Conservation (phyloP, 1,140 invertebrate genomes). For the Procambarus clarkii region DNA sequence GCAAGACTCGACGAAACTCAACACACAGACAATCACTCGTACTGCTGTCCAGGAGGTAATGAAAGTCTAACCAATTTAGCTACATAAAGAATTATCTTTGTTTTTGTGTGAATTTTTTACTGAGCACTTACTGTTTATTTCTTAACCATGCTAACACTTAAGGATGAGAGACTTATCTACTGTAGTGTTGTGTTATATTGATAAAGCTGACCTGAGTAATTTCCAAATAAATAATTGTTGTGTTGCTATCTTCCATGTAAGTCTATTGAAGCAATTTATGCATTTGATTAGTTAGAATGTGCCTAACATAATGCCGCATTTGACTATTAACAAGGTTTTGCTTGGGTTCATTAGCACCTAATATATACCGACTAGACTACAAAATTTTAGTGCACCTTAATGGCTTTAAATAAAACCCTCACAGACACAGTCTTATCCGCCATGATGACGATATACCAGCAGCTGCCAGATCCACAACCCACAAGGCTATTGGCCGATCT, state of each 20-base stretch:
- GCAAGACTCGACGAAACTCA: slow-evolving; percentile 65
- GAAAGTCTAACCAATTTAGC: neutral
- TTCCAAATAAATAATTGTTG: too few relatives aligned
- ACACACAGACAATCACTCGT: slow-evolving; percentile 68
- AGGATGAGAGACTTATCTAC: neutral
- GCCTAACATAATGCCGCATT: neutral
- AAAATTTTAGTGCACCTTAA: neutral
- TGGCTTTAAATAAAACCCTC: neutral
- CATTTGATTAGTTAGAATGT: too few relatives aligned
- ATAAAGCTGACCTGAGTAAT: too few relatives aligned
- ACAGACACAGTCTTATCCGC: slow-evolving; percentile 71
- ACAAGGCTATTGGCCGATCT: slow-evolving; percentile 47
- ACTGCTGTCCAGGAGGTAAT: slow-evolving; percentile 68
- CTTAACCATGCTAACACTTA: neutral
- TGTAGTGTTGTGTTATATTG: too few relatives aligned
- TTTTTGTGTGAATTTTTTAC: neutral
- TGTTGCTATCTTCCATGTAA: neutral
- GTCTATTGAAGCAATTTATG: neutral
- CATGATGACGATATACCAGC: slow-evolving; percentile 63
- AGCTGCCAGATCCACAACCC: slow-evolving; percentile 74
- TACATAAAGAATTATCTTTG: neutral
- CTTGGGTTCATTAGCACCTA: neutral
- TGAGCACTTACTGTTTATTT: neutral
- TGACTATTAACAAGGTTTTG: neutral
- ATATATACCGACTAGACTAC: neutral